Percentiles rank a stretch among this genome's conserved stretches.
These are phyloP conservation scores for Eleginops maclovinus DNA, from an alignment of 2,113 vertebrate species.

Conservation along the genomic window DNA sequence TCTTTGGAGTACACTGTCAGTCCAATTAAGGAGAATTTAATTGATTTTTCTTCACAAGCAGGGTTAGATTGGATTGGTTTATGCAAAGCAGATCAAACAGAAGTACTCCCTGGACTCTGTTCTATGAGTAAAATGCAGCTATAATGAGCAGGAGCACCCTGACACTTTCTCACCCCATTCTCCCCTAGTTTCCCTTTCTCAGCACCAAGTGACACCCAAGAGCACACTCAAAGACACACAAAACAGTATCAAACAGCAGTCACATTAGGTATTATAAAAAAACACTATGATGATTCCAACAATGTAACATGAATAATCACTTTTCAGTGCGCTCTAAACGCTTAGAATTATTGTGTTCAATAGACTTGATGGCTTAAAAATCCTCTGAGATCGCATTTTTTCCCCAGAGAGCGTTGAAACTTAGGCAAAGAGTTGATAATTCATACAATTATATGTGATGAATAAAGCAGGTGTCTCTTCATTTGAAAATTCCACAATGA, in stretches of 20 bases:
- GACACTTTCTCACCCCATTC: constrained; percentile 45
- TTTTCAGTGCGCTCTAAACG: constrained; percentile 35
- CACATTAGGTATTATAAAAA: constrained; percentile 15
- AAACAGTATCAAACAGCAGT: constrained; percentile 15
- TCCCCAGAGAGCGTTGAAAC: constrained; percentile 45
- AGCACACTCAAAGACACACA: constrained; percentile 14
- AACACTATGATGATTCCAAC: constrained; percentile 21
- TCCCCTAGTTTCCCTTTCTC: constrained; percentile 27
- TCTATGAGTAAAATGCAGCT: constrained; percentile 78
- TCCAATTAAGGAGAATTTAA: constrained; percentile 83
- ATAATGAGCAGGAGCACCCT: constrained; percentile 77
- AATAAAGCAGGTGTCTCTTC: constrained; percentile 79
- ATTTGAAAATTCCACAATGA: constrained; percentile 78
- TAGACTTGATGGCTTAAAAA: constrained; percentile 8
- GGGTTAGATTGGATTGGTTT: constrained; percentile 82
- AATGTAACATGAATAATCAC: constrained; percentile 22
- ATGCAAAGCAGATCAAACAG: constrained; percentile 84
- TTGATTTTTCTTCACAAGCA: constrained; percentile 83
- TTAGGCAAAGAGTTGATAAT: constrained; percentile 68
- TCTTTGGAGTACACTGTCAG: constrained; percentile 81
- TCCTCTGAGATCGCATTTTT: constrained; percentile 20
- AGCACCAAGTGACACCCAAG: constrained; percentile 16
- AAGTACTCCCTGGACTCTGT: constrained; percentile 74
- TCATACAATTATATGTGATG: constrained; percentile 67
- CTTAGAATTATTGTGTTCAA: constrained; percentile 11